These are phyloP conservation scores for Cryptoprocta ferox DNA, from an alignment of 2,797 vertebrate species.

Conservation along the genomic window DNA sequence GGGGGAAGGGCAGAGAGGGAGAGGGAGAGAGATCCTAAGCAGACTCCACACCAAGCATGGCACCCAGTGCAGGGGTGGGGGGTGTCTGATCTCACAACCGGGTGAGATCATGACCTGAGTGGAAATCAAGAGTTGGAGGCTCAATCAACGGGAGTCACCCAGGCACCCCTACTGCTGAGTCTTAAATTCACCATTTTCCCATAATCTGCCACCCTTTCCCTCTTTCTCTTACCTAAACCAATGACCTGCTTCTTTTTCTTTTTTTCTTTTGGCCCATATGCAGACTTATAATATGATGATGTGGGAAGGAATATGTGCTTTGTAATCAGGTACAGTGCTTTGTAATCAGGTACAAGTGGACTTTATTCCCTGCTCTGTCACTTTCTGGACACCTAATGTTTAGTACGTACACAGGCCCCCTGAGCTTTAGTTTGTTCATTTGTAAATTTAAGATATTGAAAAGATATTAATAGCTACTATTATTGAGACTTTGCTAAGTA, in stretches of 20 bases:
- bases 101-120: too few species aligned
- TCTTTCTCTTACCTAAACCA: background rate
- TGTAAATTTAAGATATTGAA: background rate
- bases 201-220: accelerated
- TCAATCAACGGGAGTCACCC: too few species aligned
- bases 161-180: background rate
- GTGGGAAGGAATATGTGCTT: background rate
- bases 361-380: background rate
- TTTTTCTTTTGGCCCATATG: background rate
- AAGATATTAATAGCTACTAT: background rate
- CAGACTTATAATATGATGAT: background rate
- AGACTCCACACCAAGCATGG: too few species aligned
- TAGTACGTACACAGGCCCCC: background rate
- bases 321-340: background rate
- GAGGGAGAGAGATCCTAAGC: too few species aligned
- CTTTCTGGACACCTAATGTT: background rate
- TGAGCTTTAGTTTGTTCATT: background rate
- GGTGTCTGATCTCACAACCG: too few species aligned
- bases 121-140: too few species aligned
- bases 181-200: background rate
- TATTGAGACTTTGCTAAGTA: background rate
- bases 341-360: background rate
- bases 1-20: too few species aligned
- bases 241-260: background rate
- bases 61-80: too few species aligned